Evolutionary conservation across 64 coral and sea anemone genomes (phyloP), one percentile per base, ranked within the genome.

Genomic region (Orbicella faveolata): DNA sequence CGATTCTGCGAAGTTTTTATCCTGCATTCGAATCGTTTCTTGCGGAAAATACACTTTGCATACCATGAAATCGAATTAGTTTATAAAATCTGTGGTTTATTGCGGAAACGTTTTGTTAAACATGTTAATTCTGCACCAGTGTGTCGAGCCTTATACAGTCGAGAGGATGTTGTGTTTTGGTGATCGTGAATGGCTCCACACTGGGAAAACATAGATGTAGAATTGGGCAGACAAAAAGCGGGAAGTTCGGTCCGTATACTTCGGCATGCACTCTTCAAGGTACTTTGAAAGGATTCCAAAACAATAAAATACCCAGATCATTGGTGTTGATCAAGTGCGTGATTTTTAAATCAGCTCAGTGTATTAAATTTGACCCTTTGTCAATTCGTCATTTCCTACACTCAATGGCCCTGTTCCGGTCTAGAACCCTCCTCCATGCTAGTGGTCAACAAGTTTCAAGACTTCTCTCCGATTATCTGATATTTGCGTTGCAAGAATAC

Each of bases 101-200:
- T 26, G 65, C 63, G 61, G 63, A 72, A 85, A 85, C 73, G 63
- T 85, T 85, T 70, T 85, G 18, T 44, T 53, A 85, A 73, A 73
- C 82, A 72, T 85, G 79, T 64, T 64, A 65, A 80, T 59, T 82
- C 34, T 4, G 20, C 64, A 13, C 64, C 65, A 66, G 36, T 85
- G 82, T 19, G 65, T 13, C 30, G 30, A 30, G 30, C 30, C 30
- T 17, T 21, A 52, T 83, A 72, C 55, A 59, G 36, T 52, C 37
- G 36, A 78, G 75, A 23, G 75, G 37, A 85, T 68, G 37, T 68
- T 73, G 63, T 85, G 82, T 69, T 85, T 72, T 26, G 63, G 20
- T 53, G 65, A 52, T 23, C n/a, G 41, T 21, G 39, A 72, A 65
- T 52, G 82, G 82, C 41, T 72, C 15, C 82, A 73, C 36, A 85